Conservation (phyloP, 2,888 invertebrate genomes). For the Nephrotoma appendiculata region DNA sequence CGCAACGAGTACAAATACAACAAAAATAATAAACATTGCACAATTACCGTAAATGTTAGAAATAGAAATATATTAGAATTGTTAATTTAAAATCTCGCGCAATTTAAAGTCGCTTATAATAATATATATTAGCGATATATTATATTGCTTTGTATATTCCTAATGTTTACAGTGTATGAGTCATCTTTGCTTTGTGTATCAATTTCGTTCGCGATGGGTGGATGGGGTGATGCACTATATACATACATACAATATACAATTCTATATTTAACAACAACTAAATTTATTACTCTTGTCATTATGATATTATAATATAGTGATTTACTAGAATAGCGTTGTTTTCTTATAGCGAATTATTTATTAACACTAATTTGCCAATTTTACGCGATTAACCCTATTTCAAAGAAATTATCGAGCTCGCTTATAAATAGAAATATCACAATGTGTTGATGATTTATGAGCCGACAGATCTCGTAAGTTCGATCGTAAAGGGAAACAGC, state of each 20-base stretch:
- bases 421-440: background rate
- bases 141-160: background rate
- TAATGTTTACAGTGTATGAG: background rate
- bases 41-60: background rate
- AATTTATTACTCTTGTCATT: background rate
- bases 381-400: background rate
- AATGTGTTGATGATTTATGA: background rate
- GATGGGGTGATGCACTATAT: background rate
- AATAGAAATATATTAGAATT: background rate
- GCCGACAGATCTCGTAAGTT: background rate
- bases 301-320: background rate
- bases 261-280: background rate
- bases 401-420: background rate
- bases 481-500: background rate
- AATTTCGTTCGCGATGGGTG: background rate
- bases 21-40: background rate
- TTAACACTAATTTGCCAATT: background rate
- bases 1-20: background rate
- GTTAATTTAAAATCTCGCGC: background rate
- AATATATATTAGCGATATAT: background rate
- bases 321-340: background rate
- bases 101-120: background rate
- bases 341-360: background rate
- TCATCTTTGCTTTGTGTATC: background rate
- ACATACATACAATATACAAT: too few species aligned